These are phyloP conservation scores for Lonchura striata DNA, from an alignment of 2,113 vertebrate genomes.

Conservation along the genomic window DNA sequence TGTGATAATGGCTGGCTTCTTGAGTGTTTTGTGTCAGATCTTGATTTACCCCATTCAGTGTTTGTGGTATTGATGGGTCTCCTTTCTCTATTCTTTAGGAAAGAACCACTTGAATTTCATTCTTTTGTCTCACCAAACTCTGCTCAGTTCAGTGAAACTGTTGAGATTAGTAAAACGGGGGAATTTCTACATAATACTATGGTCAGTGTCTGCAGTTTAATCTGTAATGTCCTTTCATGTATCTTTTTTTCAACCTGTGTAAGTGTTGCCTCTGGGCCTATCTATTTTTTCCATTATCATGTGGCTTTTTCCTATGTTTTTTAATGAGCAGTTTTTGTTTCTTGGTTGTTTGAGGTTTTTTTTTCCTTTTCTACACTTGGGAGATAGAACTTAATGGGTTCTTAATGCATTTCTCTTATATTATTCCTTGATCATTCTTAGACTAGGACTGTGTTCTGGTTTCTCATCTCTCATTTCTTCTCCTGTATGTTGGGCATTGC, in stretches of 20 bases:
- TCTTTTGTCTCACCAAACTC: neutral
- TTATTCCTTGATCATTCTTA: neutral
- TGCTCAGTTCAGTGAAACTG: neutral
- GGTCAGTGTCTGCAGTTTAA: neutral
- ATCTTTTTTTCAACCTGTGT: neutral
- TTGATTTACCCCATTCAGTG: neutral
- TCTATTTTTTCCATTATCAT: neutral
- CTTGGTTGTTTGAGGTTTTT: neutral
- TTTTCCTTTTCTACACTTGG: neutral
- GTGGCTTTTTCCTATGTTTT: neutral
- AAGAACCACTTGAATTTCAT: neutral
- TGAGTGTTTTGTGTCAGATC: neutral
- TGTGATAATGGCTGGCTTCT: neutral
- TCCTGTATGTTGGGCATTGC: neutral
- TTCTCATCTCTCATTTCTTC: neutral
- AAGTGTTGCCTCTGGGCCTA: neutral
- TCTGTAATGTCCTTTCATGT: neutral
- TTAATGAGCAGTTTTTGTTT: neutral
- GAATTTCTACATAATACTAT: neutral
- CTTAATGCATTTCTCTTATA: rapidly evolving
- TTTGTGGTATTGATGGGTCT: neutral
- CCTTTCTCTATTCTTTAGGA: neutral
- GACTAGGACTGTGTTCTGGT: neutral
- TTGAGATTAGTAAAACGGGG: neutral
- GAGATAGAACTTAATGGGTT: neutral